Percentiles rank a stretch among this genome's conserved stretches.
Evolutionary conservation across 2,113 vertebrate genomes (phyloP).

Genomic region (Psittacula cyanocephala): DNA sequence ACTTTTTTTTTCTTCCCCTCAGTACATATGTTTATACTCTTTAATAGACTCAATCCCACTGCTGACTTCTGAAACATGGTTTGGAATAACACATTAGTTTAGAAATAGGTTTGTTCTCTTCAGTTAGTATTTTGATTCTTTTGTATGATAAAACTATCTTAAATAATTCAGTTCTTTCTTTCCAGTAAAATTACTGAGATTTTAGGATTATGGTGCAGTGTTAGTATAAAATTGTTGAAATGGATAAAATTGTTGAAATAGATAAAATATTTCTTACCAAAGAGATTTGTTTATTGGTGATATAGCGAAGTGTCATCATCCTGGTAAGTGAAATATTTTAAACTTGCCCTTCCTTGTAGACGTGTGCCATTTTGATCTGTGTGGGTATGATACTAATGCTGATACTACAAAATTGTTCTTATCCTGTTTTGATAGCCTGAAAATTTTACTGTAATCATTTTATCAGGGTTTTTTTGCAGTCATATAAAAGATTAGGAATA

Average conservation of each 20-base stretch:
- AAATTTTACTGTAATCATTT: not conserved
- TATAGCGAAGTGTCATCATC: not conserved
- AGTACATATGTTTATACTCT: not conserved
- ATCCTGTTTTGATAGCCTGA: not conserved
- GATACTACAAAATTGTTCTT: not conserved
- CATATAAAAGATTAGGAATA: not conserved
- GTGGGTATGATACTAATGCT: not conserved
- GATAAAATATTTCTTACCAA: not conserved
- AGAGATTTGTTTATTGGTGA: not conserved
- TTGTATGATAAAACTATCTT: not conserved
- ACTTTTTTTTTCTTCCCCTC: not conserved
- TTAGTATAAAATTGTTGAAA: not conserved
- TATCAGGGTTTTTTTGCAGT: not conserved
- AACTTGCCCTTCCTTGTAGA: not conserved
- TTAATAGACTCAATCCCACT: not conserved
- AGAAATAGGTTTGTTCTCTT: not conserved
- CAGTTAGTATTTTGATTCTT: not conserved
- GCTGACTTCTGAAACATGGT: not conserved
- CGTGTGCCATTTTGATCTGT: not conserved
- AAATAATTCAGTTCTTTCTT: not conserved
- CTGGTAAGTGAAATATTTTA: not conserved
- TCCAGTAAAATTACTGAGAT: not conserved
- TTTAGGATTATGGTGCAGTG: not conserved
- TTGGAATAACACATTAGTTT: not conserved
- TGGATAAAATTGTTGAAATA: not conserved